phyloP scores from a whole-genome alignment of 2,113 vertebrate species.

The Macaca nemestrina region DNA sequence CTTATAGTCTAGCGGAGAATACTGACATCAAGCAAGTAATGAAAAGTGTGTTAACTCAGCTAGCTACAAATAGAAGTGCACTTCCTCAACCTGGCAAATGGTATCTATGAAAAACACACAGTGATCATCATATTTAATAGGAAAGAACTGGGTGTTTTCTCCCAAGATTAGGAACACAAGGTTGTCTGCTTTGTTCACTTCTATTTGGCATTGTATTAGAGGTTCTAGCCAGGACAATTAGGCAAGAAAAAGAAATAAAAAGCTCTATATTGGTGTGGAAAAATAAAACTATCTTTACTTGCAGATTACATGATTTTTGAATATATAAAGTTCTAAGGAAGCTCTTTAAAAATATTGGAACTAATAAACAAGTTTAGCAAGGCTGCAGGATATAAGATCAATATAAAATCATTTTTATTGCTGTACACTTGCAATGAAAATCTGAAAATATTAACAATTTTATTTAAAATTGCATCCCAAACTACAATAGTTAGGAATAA shows the following conservation, averaged over 20 bases:
- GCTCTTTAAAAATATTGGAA: not conserved
- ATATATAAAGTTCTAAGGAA: not conserved
- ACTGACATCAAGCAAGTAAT: not conserved
- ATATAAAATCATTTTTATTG: not conserved
- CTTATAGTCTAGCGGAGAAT: not conserved
- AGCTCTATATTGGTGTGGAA: not conserved
- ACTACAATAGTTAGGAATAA: not conserved
- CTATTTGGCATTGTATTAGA: not conserved
- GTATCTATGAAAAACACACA: not conserved
- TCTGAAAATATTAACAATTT: not conserved
- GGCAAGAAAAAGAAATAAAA: slow-evolving; percentile 8
- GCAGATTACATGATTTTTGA: not conserved
- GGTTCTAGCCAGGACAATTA: not conserved
- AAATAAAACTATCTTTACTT: not conserved
- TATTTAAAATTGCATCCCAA: not conserved
- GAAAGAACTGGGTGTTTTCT: not conserved
- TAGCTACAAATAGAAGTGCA: not conserved
- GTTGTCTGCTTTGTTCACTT: not conserved
- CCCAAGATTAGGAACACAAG: not conserved
- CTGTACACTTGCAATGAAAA: not conserved
- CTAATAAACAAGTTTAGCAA: not conserved
- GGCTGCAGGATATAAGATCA: not conserved
- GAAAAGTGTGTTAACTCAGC: not conserved
- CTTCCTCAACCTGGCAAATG: not conserved
- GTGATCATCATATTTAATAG: not conserved